Conservation (phyloP, 2,888 invertebrate genomes). For the Heliconius ismenius region DNA sequence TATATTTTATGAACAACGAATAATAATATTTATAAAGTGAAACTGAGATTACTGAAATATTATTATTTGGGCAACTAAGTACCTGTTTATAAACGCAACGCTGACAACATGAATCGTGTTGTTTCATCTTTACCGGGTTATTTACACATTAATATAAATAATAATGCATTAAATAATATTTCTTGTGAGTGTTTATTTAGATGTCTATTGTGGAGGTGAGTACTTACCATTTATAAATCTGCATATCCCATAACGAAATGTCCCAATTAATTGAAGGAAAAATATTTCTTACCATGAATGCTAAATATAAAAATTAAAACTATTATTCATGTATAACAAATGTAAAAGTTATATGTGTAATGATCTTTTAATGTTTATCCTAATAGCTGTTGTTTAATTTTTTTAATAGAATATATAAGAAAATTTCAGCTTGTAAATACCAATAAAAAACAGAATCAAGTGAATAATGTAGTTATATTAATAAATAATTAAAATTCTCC, state of each 20-base stretch:
- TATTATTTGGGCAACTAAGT: not conserved
- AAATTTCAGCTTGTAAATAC: not conserved
- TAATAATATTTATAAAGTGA: not conserved
- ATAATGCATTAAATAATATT: constrained; percentile 17
- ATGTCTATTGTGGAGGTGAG: constrained; percentile 34
- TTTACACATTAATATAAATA: constrained; percentile 4
- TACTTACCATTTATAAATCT: constrained; percentile 40
- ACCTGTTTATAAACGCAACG: not conserved
- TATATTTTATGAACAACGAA: not conserved
- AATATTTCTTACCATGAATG: not conserved
- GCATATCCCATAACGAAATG: not conserved
- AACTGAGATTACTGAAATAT: not conserved
- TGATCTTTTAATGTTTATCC: not conserved
- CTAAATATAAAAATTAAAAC: not conserved
- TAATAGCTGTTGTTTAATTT: not conserved
- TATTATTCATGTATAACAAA: not conserved
- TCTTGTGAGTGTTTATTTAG: constrained; percentile 29
- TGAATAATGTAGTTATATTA: not conserved
- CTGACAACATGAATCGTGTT: constrained; percentile 4
- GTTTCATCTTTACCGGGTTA: constrained; percentile 17
- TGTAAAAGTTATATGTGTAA: not conserved
- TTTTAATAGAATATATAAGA: not conserved
- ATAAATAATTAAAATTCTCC: not conserved
- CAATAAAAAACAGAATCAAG: not conserved
- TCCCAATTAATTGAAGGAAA: not conserved